A percentile compares a stretch with the other conserved stretches of the same genome.
phyloP scores from a whole-genome alignment of 2,797 vertebrate species.

The Schizopygopsis pylzovi region DNA sequence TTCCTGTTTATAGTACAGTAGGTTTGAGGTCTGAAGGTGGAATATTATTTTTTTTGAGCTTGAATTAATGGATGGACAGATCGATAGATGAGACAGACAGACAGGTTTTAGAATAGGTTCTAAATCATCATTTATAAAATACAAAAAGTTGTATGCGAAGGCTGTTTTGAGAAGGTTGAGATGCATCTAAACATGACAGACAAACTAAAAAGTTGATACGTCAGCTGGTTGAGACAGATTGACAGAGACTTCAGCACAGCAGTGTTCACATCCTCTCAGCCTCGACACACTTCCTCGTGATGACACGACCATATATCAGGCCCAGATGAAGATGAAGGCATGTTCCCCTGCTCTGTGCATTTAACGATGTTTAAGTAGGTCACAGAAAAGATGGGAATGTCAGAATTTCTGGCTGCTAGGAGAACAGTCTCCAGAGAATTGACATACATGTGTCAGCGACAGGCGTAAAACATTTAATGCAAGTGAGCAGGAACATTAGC shows the following conservation, averaged over 20 bases:
- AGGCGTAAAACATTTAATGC: conserved; percentile 13
- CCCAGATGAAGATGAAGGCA: conserved; percentile 33
- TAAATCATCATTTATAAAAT: no score
- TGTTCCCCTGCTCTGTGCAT: not conserved
- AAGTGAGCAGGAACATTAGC: not conserved
- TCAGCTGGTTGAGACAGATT: conserved; percentile 54
- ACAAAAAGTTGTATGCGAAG: not conserved
- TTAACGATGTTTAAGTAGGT: conserved; percentile 33
- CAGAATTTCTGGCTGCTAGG: conserved; percentile 17
- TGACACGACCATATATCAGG: conserved; percentile 56
- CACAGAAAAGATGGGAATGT: conserved; percentile 26
- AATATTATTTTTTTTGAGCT: not conserved
- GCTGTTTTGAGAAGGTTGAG: not conserved
- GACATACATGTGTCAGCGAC: conserved; percentile 5
- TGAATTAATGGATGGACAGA: not conserved
- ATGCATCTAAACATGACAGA: not conserved
- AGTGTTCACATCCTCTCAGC: conserved; percentile 31
- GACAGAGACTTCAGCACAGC: conserved; percentile 45
- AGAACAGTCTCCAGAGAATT: not conserved
- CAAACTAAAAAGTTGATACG: conserved; percentile 8
- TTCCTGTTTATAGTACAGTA: not conserved
- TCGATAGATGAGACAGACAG: no score
- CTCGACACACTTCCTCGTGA: conserved; percentile 40
- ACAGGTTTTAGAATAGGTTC: no score
- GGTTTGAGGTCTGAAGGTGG: not conserved